phyloP scores from a whole-genome alignment of 2,888 invertebrate species.

The Platycheirus rosarum region DNA sequence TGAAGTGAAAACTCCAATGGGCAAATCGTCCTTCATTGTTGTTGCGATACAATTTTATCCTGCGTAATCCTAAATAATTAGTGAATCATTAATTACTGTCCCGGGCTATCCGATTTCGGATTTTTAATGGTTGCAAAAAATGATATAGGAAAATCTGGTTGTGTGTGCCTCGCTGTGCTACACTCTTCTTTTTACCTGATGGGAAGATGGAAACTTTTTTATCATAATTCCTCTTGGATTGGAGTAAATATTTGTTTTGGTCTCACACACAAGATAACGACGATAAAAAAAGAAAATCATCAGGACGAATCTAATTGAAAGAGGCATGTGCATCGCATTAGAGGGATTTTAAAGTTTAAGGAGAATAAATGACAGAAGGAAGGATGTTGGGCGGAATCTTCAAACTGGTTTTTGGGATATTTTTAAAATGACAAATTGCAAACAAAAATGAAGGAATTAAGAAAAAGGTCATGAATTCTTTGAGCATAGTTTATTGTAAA shows the following conservation, averaged over 20 bases:
- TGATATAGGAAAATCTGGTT: constrained; percentile 11
- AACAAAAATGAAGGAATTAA: too few relatives aligned
- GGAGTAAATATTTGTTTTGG: constrained; percentile 76
- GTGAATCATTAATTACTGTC: constrained; percentile 76
- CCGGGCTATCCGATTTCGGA: constrained; percentile 73
- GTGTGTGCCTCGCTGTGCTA: background rate
- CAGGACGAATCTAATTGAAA: constrained; percentile 5
- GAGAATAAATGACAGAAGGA: constrained; percentile 5
- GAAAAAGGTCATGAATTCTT: too few relatives aligned
- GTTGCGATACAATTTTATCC: constrained; percentile 66
- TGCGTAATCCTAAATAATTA: constrained; percentile 77
- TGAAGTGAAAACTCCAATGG: constrained; percentile 49
- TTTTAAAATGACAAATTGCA: background rate
- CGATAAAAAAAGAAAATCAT: constrained; percentile 24
- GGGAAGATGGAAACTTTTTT: constrained; percentile 44
- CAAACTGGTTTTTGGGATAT: background rate
- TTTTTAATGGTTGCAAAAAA: constrained; percentile 64
- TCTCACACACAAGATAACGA: constrained; percentile 73
- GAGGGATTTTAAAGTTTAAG: constrained; percentile 17
- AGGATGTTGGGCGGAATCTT: background rate
- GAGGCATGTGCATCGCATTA: constrained; percentile 14
- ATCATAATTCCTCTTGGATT: constrained; percentile 22
- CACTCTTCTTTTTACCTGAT: constrained; percentile 23
- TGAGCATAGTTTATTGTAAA: too few relatives aligned
- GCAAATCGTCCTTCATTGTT: constrained; percentile 38